These are phyloP conservation scores for Pseudococcus viburni DNA, from an alignment of 2,888 invertebrate species.

Conservation along the genomic window DNA sequence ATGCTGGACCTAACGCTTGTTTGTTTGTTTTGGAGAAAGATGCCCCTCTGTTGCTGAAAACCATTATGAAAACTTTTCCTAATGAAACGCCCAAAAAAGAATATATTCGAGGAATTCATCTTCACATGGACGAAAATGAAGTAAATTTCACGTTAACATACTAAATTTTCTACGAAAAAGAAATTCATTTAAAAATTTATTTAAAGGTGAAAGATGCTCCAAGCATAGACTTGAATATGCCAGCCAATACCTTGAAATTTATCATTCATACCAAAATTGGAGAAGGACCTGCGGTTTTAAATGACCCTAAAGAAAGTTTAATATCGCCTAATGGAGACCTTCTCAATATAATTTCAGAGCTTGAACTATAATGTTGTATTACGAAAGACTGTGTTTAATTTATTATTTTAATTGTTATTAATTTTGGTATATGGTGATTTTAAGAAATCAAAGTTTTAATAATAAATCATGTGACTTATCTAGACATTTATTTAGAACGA, in stretches of 20 bases:
- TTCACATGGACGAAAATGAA: background rate
- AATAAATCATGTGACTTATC: constrained; percentile 7
- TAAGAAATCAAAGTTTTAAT: background rate
- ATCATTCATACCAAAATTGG: constrained; percentile 88
- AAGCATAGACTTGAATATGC: constrained; percentile 6
- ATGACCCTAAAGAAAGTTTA: constrained; percentile 25
- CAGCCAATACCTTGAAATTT: constrained; percentile 78
- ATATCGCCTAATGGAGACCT: background rate
- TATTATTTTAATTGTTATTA: background rate
- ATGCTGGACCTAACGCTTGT: constrained; percentile 98
- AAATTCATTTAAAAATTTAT: constrained; percentile 49
- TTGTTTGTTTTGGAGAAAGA: constrained; percentile 85
- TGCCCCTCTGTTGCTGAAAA: constrained; percentile 78
- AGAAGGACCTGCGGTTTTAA: constrained; percentile 77
- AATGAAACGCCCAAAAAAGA: constrained; percentile 54
- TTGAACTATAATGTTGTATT: background rate
- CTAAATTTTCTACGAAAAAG: background rate
- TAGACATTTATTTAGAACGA: constrained; percentile 29
- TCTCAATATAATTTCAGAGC: background rate
- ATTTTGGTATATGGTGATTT: background rate
- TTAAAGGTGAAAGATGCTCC: constrained; percentile 71
- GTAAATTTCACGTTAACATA: background rate
- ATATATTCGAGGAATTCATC: constrained; percentile 66
- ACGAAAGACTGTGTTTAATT: constrained; percentile 1
- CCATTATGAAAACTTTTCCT: constrained; percentile 83